These are phyloP conservation scores for Salpingus planirostris DNA, from an alignment of 2,888 invertebrate species.

Conservation along the genomic window DNA sequence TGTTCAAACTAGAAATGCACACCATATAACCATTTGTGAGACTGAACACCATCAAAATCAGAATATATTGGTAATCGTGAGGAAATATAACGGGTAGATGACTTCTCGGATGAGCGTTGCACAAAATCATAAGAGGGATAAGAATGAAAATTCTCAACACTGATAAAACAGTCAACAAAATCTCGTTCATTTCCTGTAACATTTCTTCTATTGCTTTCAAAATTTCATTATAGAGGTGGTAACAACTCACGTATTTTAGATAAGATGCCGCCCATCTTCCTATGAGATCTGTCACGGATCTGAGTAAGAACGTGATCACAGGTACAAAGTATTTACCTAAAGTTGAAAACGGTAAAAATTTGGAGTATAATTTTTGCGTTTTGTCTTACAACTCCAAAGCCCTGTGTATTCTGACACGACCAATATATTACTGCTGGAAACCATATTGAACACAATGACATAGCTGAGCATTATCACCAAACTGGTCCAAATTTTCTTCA, in stretches of 20 bases:
- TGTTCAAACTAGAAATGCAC: background rate
- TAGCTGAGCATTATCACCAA: constrained; percentile 9
- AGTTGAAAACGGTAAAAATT: too few species aligned
- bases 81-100: constrained; percentile 23
- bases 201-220: background rate
- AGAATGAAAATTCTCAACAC: constrained; percentile 12
- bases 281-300: constrained; percentile 6
- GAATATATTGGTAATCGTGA: constrained; percentile 23
- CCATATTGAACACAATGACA: constrained; percentile 9
- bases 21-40: constrained; percentile 5
- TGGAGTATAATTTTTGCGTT: too few species aligned
- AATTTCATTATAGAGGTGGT: background rate
- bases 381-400: background rate
- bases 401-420: constrained; percentile 20
- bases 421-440: too few species aligned
- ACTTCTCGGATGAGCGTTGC: constrained; percentile 22
- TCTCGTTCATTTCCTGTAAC: constrained; percentile 4
- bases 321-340: constrained; percentile 15
- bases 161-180: constrained; percentile 6
- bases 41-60: constrained; percentile 12
- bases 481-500: constrained; percentile 16
- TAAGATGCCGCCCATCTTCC: constrained; percentile 9
- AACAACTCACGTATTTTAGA: constrained; percentile 3
- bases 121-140: constrained; percentile 18
- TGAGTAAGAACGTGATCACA: constrained; percentile 15